Base-by-base conservation (phyloP, 2,113 vertebrate genomes). In the Pitta sordida region DNA sequence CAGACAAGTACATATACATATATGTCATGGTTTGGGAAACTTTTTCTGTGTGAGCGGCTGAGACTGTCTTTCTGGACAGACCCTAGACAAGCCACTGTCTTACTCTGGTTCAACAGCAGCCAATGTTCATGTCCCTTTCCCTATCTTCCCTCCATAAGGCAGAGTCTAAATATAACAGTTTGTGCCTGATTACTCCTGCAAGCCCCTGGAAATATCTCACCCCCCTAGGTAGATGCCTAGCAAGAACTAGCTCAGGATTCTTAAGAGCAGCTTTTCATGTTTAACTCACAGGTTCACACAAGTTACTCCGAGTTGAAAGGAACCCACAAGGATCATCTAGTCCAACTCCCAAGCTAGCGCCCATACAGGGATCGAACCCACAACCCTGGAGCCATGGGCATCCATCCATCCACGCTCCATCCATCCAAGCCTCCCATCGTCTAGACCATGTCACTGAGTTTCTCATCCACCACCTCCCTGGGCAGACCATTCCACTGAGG, bases 121-220 rank as follows among this genome's bases (percentile, higher is more conserved):
- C 37, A 53, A 7, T 3, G 6, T 27, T 32, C 1, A 0, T 39
- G 13, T 6, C 27, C 36, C 18, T 7, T 59, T 80, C 10, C 32
- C 12, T n/a, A 27, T 56, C 39, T 59, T 49, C 23, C 14, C 3
- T 53, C 37, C 4, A 0, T 39, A 26, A 34, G 2, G 2, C 18
- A 18, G 16, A 70, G 30, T 14, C 30, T 56, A 17, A 37, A 56
- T 20, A 37, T 18, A 37, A 10, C 2, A 7, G 16, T 10, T n/a
- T 91, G 37, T 59, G 49, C n/a, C 32, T 37, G 13, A 24, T 11
- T 10, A 3, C 29, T 69, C 20, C 53, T 79, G 22, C 41, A 68
- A 85, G 67, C 2, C 26, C 14, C 51, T 79, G 59, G 37, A 51
- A 88, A n/a, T 18, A 49, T 20, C 15, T 56, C 18, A 39, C 34